Base-by-base conservation (phyloP, 1,140 invertebrate genomes). In the Papilio glaucus region DNA sequence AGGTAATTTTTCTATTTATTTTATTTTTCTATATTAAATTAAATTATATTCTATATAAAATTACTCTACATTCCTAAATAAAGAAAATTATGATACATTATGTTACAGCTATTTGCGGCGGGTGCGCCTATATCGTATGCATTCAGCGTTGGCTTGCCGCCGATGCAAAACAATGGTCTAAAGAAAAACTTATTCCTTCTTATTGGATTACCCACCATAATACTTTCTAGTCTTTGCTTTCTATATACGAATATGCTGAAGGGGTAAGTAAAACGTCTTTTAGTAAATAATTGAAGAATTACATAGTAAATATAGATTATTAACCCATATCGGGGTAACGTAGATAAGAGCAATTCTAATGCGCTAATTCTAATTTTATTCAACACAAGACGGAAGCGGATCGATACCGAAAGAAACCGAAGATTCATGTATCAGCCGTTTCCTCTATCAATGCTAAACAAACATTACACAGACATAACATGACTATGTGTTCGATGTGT, bases 201-300 rank as follows among this genome's bases (percentile, higher is more conserved):
- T 49, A 85, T 92, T 24, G 84, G 81, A 71, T 61, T 92, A 67
- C 91, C 91, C 15, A 84, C 84, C 8, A 69, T 89, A 33, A 82
- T 89, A 13, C 74, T 93, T 4, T 84, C 81, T 33, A 84, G 84
- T 53, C 76, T 92, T 63, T 93, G 89, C 83, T 93, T 93, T 72
- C 78, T 92, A 0, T 91, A 88, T 73, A 86, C 88, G 12, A 93
- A 93, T 79, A 90, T 93, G 88, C 74, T 93, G 18, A 90, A 91
- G 78, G 89, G 85, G 89, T 93, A 81, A 79, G 84, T 77, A 18
- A n/a, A n/a, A n/a, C n/a, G n/a, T n/a, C n/a, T n/a, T n/a, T n/a
- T n/a, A n/a, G n/a, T n/a, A n/a, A n/a, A 15, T 13, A 21, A 57
- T 33, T 6, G 6, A 33, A 33, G 29, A 33, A 33, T 33, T 33